phyloP scores from a whole-genome alignment of 2,113 vertebrate species.

The Sylvicapra grimmia region DNA sequence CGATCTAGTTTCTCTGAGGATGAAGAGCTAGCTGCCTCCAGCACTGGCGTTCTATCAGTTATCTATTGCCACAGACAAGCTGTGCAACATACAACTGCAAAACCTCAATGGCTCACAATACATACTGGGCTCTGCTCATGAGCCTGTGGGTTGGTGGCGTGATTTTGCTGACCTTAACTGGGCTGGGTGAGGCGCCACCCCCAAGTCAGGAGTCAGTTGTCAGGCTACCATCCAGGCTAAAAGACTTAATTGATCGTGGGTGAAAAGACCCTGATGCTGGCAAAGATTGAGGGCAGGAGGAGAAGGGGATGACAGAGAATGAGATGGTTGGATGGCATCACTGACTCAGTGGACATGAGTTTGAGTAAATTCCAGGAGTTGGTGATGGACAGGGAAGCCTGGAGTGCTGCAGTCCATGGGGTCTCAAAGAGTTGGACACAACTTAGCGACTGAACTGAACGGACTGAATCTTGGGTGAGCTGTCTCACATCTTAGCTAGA shows the following conservation, averaged over 20 bases:
- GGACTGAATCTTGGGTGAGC: background rate
- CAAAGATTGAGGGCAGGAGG: background rate
- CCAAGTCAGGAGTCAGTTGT: background rate
- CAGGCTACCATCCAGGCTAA: background rate
- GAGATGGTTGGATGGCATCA: background rate
- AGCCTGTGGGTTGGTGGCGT: background rate
- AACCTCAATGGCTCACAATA: background rate
- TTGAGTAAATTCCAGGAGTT: background rate
- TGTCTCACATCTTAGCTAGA: background rate
- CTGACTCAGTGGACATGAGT: background rate
- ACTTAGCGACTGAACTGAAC: background rate
- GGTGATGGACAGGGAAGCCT: background rate
- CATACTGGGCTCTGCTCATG: background rate
- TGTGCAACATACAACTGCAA: background rate
- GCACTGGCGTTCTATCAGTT: background rate
- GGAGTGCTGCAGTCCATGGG: fast-evolving
- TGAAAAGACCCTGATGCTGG: background rate
- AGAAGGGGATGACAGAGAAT: background rate
- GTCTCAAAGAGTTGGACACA: background rate
- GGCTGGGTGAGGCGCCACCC: background rate
- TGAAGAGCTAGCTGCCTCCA: background rate
- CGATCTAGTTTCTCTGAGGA: background rate
- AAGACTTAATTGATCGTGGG: background rate
- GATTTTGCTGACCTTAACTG: background rate
- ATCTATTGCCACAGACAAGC: background rate